Evolutionary conservation across 1,140 invertebrate species (phyloP).

Genomic region (Lordiphosa clarofinis): DNA sequence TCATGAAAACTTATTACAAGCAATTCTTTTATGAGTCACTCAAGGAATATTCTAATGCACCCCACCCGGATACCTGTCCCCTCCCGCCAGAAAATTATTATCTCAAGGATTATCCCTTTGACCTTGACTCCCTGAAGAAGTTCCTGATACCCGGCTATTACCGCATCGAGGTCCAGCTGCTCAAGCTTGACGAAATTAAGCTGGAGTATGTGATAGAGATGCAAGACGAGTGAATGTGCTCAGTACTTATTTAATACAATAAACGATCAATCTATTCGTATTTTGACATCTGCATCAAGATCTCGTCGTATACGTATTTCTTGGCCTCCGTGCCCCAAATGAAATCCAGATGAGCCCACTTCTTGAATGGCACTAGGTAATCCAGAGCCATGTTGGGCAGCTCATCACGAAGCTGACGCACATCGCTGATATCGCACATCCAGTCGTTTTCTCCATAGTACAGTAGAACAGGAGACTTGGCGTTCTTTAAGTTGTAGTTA

Average conservation of each 20-base stretch:
- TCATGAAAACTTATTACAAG: slow-evolving; percentile 49
- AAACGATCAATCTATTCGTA: slow-evolving; percentile 41
- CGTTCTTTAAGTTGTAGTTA: slow-evolving; percentile 82
- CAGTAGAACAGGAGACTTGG: slow-evolving; percentile 83
- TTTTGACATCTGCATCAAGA: slow-evolving; percentile 54
- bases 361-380: slow-evolving; percentile 81
- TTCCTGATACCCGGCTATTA: slow-evolving; percentile 42
- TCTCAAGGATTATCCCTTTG: slow-evolving; percentile 46
- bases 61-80: slow-evolving; percentile 44
- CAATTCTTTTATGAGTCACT: slow-evolving; percentile 47
- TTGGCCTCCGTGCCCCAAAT: slow-evolving; percentile 84
- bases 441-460: slow-evolving; percentile 84
- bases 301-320: slow-evolving; percentile 82
- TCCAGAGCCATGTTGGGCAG: slow-evolving; percentile 74
- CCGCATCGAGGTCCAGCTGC: slow-evolving; percentile 11
- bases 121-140: slow-evolving; percentile 24
- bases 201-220: slow-evolving; percentile 29
- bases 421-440: slow-evolving; percentile 82
- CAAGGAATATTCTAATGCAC: slow-evolving; percentile 54
- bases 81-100: slow-evolving; percentile 36
- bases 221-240: slow-evolving; percentile 20
- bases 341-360: slow-evolving; percentile 88
- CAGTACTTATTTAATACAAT: slow-evolving; percentile 25
- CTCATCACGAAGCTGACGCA: slow-evolving; percentile 80
- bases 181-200: slow-evolving; percentile 11